These are phyloP conservation scores for Allobates femoralis DNA, from an alignment of 2,797 vertebrate species.

Conservation along the genomic window DNA sequence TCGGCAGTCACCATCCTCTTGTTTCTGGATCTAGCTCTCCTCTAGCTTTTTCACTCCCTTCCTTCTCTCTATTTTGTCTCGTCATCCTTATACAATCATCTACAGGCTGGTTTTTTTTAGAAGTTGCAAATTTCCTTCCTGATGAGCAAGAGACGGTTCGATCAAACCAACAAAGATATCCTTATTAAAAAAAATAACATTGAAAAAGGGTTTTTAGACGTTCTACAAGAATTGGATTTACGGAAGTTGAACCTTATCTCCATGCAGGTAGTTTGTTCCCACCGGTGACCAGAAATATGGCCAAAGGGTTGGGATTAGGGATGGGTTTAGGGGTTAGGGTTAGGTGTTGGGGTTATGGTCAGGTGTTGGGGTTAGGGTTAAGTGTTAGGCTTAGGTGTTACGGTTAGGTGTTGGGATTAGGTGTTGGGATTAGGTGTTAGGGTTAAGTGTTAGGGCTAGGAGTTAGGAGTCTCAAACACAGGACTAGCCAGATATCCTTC, in stretches of 20 bases:
- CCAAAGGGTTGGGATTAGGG: no score
- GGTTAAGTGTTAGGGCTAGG: no score
- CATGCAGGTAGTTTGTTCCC: background rate
- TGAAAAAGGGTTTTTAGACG: background rate
- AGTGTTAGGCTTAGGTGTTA: no score
- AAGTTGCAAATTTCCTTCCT: conserved; percentile 53
- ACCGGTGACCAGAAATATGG: no score
- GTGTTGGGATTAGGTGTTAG: no score
- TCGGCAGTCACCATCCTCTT: background rate
- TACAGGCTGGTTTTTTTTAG: background rate
- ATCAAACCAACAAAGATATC: background rate
- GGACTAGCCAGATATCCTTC: no score
- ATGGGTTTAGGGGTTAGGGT: no score
- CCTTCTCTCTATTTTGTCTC: background rate
- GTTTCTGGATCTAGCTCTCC: background rate
- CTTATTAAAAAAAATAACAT: background rate
- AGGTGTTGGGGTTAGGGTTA: no score
- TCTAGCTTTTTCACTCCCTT: background rate
- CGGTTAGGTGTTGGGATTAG: no score
- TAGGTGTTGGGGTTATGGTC: no score
- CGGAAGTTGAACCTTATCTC: background rate
- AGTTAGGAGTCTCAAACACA: no score
- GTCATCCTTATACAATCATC: conserved; percentile 22
- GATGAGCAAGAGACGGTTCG: background rate
- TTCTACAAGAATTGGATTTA: background rate